Evolutionary conservation across 2,888 invertebrate genomes (phyloP).

Genomic region (Rhimphoctona megacephalus): DNA sequence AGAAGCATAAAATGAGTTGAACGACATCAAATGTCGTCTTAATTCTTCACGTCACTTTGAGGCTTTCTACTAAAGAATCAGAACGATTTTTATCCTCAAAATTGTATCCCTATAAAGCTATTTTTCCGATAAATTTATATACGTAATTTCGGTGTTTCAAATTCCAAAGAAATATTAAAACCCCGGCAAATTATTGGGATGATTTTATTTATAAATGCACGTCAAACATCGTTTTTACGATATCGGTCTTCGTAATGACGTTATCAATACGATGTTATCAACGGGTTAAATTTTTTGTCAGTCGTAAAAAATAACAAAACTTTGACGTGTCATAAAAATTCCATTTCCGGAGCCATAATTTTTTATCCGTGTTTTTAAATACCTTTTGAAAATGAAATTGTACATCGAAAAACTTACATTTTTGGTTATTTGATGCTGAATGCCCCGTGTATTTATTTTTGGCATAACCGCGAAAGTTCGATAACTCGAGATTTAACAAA

Average conservation of each 20-base stretch:
- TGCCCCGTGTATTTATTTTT: not conserved
- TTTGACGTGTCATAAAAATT: not conserved
- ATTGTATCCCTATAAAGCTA: not conserved
- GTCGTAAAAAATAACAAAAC: not conserved
- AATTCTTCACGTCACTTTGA: not conserved
- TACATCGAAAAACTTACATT: not conserved
- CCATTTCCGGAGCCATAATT: not conserved
- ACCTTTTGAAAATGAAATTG: not conserved
- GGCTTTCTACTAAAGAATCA: not conserved
- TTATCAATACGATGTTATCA: not conserved
- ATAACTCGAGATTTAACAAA: slow-evolving; percentile 46
- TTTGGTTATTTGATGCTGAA: not conserved
- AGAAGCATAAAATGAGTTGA: slow-evolving; percentile 22
- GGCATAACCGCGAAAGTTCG: slow-evolving; percentile 36
- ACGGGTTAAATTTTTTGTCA: not conserved
- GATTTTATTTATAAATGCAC: not conserved
- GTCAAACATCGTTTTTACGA: not conserved
- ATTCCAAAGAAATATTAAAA: not conserved
- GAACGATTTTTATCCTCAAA: not conserved
- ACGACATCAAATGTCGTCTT: not conserved
- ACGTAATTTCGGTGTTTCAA: not conserved
- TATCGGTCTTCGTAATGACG: not conserved
- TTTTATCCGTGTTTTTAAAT: not conserved
- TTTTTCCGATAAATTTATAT: not conserved
- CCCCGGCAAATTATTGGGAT: not conserved